Evolutionary conservation across 2,888 invertebrate species (phyloP).

Genomic region (Melolontha melolontha): DNA sequence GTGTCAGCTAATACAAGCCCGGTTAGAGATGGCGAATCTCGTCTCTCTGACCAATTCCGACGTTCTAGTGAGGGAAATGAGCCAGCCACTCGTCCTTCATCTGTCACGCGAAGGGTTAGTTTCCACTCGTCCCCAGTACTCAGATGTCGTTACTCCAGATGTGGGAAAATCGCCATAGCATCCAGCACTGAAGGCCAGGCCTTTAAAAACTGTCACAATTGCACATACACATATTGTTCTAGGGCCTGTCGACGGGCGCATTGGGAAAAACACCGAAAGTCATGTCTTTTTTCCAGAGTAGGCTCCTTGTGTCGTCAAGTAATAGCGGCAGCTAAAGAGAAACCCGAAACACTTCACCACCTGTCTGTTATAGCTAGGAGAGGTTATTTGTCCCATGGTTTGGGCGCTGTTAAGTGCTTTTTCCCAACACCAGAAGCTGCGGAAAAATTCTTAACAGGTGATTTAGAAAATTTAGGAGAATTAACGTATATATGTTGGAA

Average conservation of each 20-base stretch:
- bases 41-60: conserved; percentile 64
- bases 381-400: conserved; percentile 86
- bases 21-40: conserved; percentile 51
- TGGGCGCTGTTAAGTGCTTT: conserved; percentile 92
- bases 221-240: conserved; percentile 94
- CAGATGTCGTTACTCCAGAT: conserved; percentile 84
- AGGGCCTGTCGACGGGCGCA: conserved; percentile 90
- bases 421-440: conserved; percentile 89
- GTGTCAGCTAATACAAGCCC: conserved; percentile 67
- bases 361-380: conserved; percentile 86
- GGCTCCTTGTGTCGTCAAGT: conserved; percentile 90
- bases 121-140: conserved; percentile 70
- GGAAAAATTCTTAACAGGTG: conserved; percentile 84
- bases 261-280: conserved; percentile 93
- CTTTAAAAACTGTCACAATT: conserved; percentile 95
- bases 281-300: conserved; percentile 90
- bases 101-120: conserved; percentile 70
- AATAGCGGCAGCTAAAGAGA: conserved; percentile 83
- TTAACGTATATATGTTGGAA: conserved; percentile 88
- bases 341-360: conserved; percentile 78
- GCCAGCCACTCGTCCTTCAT: conserved; percentile 58
- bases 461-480: conserved; percentile 82
- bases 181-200: conserved; percentile 82
- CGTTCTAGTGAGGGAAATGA: conserved; percentile 76
- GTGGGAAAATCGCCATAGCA: conserved; percentile 76